Base-by-base conservation (phyloP, 2,113 vertebrate species). In the Sterna hirundo region DNA sequence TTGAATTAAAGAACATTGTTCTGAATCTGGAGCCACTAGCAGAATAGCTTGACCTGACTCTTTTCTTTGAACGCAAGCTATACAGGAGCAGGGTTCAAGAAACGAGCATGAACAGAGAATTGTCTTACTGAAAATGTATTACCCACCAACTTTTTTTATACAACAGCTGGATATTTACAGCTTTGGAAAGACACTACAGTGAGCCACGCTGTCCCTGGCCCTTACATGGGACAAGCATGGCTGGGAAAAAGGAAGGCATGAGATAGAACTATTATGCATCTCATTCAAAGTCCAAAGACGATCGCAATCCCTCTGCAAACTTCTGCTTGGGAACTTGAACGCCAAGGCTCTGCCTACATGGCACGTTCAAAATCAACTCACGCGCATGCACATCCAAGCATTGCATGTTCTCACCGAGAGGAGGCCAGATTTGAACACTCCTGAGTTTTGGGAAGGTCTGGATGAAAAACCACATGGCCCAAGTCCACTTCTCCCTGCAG, bases 81-180 rank as follows among this genome's bases (percentile, higher is more conserved):
- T 29, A 65, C 23, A 55, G 36, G 44, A 90, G 29, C 22, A 69
- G 13, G 14, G 32, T 81, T 93, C 64, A 86, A 87, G 58, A 89
- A 91, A 90, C 51, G 14, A 95, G 40, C 58, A 93, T 36, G 89
- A 81, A 75, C 2, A 82, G 38, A 62, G 70, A 83, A 88, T 27
- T 91, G 47, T 88, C 60, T 82, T 75, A 55, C 47, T 62, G 30
- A 77, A 80, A 96, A 81, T 25, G 52, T 34, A 70, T 46, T 36
- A 62, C 86, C 38, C 44, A 87, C 22, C 40, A 82, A 44, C 2
- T 71, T 72, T 70, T 70, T 70, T 65, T 17, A 30, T 69, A 3
- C 47, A 71, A 81, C 71, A 90, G 82, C 34, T 90, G 44, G 76
- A 52, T 93, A 92, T 95, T 95, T 93, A 81, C 90, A 91, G 61